Evolutionary conservation across 2,113 vertebrate species (phyloP).

Genomic region (Microcebus murinus): DNA sequence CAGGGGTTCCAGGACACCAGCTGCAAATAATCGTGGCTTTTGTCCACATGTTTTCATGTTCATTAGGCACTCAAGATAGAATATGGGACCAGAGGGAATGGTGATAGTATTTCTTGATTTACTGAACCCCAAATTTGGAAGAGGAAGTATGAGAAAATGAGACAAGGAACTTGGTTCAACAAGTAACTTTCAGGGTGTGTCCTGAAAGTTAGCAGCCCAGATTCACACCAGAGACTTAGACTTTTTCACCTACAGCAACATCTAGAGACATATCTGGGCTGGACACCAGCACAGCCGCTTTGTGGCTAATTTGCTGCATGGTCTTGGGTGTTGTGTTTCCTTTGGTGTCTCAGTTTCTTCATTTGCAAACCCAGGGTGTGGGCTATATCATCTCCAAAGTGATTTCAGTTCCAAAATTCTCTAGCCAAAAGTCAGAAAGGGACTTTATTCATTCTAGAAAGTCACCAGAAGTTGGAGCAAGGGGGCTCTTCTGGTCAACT

Average conservation of each 20-base stretch:
- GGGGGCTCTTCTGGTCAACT: neutral
- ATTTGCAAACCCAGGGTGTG: neutral
- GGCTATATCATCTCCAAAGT: neutral
- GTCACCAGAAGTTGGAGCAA: neutral
- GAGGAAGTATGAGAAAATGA: neutral
- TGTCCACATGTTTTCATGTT: neutral
- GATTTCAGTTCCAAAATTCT: slow-evolving; percentile 3
- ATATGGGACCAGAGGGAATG: neutral
- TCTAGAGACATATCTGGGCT: neutral
- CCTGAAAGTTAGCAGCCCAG: neutral
- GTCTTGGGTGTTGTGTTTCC: neutral
- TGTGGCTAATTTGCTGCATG: neutral
- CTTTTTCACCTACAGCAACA: neutral
- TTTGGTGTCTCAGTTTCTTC: neutral
- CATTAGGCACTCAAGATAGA: neutral
- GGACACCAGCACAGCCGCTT: neutral
- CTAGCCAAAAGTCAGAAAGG: neutral
- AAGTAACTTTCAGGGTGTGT: neutral
- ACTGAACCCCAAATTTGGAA: neutral
- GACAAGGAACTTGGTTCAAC: neutral
- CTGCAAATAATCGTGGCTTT: neutral
- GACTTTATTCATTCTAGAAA: neutral
- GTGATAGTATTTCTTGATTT: slow-evolving; percentile 17
- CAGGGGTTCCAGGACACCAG: neutral
- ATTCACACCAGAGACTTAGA: neutral